Percentiles rank a stretch among this genome's conserved stretches.
Evolutionary conservation across 2,797 vertebrate species (phyloP).

Genomic region (Pelodytes ibericus): DNA sequence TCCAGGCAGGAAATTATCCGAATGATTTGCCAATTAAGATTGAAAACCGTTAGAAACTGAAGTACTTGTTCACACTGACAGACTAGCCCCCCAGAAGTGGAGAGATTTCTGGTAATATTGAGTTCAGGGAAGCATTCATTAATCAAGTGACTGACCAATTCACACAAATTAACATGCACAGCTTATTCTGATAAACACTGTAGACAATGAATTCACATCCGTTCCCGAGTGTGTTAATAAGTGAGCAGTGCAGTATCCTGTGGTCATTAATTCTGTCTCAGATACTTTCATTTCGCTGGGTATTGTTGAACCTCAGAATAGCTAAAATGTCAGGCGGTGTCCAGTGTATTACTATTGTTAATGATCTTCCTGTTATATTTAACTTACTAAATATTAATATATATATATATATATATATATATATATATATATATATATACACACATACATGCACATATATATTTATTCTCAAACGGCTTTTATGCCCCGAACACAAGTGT

Average conservation of each 20-base stretch:
- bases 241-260: neutral
- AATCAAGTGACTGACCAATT: constrained; percentile 7
- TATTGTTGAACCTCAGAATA: neutral
- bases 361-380: no score
- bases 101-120: constrained; percentile 33
- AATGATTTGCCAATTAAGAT: constrained; percentile 26
- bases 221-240: neutral
- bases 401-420: no score
- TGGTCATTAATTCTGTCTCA: neutral
- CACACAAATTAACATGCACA: constrained; percentile 18
- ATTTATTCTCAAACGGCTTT: no score
- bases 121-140: constrained; percentile 18
- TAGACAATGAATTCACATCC: neutral
- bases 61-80: constrained; percentile 25
- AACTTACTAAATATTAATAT: no score
- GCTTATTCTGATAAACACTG: constrained; percentile 9
- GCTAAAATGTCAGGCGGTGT: neutral
- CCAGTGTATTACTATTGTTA: no score
- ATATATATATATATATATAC: no score
- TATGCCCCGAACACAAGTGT: no score
- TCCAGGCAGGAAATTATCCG: constrained; percentile 35
- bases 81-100: constrained; percentile 1
- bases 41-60: neutral
- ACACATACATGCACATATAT: no score
- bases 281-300: neutral